A percentile compares a stretch with the other conserved stretches of the same genome.
Evolutionary conservation across 2,113 vertebrate species (phyloP).

Genomic region (Sinocyclocheilus anophthalmus): DNA sequence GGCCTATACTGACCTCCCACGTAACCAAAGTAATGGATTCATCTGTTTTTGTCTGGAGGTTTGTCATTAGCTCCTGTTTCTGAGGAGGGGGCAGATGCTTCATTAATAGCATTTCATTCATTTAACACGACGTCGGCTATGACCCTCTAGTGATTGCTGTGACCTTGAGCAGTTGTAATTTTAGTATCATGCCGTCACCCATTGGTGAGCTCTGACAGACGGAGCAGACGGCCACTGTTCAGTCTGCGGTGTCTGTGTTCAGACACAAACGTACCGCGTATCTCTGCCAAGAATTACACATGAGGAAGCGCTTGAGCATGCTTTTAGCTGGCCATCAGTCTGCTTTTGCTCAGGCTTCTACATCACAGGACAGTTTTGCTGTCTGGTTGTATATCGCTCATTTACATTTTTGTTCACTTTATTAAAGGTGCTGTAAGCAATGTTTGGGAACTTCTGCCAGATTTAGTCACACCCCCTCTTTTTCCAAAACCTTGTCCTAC

Average conservation of each 20-base stretch:
- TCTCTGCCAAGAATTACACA: constrained; percentile 19
- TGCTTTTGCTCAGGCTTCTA: background rate
- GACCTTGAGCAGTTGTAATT: constrained; percentile 44
- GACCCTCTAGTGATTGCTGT: constrained; percentile 22
- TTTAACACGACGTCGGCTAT: background rate
- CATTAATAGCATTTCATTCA: background rate
- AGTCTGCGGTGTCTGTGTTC: background rate
- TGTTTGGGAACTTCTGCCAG: background rate
- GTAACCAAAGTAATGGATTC: background rate
- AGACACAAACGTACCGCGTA: background rate
- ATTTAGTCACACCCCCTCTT: background rate
- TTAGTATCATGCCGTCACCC: background rate
- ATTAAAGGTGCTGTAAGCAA: background rate
- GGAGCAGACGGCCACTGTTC: background rate
- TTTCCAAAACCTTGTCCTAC: background rate
- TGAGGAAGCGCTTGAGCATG: background rate
- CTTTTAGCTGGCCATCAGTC: background rate
- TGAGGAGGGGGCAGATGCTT: background rate
- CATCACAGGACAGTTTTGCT: background rate
- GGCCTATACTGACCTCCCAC: background rate
- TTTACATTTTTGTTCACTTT: background rate
- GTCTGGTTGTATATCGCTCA: background rate
- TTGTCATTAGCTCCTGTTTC: constrained; percentile 20
- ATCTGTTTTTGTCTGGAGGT: background rate
- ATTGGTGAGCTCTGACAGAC: constrained; percentile 13